Evolutionary conservation across 92 coral and sea anemone genomes (phyloP), one percentile per base, ranked within the genome.

Genomic region (Porites rus): DNA sequence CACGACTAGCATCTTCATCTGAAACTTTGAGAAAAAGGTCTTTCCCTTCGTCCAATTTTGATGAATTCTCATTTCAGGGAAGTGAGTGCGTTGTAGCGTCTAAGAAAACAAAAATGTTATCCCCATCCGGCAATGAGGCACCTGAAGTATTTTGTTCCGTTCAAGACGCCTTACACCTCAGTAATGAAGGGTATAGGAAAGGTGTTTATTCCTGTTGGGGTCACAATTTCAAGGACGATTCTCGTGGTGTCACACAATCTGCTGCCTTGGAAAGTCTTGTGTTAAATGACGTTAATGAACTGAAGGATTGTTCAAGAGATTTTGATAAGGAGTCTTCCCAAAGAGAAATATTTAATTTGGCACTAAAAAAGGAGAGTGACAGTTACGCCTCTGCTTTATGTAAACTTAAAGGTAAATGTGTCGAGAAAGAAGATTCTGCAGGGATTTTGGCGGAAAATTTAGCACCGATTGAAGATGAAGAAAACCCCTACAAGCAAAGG

Each of bases 231-330:
- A 51, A 10, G 60, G 12, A 43, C 2, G 54, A 18, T 11, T 38
- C 64, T 19, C 64, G 11, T 6, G n/a, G 68, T 69, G 86, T 58
- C 69, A 71, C 70, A 31, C 85, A 69, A 81, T 11, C 58, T 58
- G 14, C 58, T 19, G 77, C 14, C 17, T 56, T 21, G 50, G 31
- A 17, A 16, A 53, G 50, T 20, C 12, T 53, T 16, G 72, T 22
- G 50, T 56, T 56, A 56, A 56, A 56, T 10, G 61, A 56, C 11
- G 16, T 10, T 14, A 56, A 5, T 56, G 61, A 56, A 10, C 4
- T 56, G 4, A 56, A 56, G 61, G 16, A 11, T 56, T 14, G 61
- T 4, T 8, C 16, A 56, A 56, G 16, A 56, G 11, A 8, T 56
- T 10, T 56, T 14, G 61, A 56, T 10, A 56, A 10, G 8, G 16